Conservation (phyloP, 30 jellyfish, hydroid and myxozoan species). For the Aurelia aurita region DNA sequence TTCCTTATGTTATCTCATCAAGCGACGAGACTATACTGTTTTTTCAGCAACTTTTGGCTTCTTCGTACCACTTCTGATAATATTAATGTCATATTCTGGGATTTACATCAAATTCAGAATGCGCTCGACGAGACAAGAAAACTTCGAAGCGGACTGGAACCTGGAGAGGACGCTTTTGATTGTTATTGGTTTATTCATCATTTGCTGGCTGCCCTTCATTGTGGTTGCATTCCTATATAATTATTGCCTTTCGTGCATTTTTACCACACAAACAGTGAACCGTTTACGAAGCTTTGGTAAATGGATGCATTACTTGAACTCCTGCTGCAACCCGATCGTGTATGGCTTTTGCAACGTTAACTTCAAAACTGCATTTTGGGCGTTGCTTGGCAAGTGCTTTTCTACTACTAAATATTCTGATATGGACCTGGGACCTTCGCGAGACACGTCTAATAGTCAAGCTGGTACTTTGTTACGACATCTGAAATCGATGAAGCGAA, state of each 20-base stretch:
- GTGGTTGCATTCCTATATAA: slow-evolving; percentile 35
- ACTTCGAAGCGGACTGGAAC: slow-evolving; percentile 76
- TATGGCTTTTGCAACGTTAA: slow-evolving; percentile 94
- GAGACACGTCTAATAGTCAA: slow-evolving; percentile 63
- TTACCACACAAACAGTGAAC: not conserved
- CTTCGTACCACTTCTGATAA: slow-evolving; percentile 79
- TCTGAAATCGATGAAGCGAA: slow-evolving; percentile 54
- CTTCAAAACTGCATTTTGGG: slow-evolving; percentile 89
- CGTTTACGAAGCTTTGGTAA: slow-evolving; percentile 71
- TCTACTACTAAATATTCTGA: slow-evolving; percentile 32
- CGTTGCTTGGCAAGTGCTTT: slow-evolving; percentile 64
- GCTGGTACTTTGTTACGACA: slow-evolving; percentile 68
- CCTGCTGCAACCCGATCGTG: slow-evolving; percentile 91
- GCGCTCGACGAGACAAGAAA: slow-evolving; percentile 60
- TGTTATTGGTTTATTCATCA: slow-evolving; percentile 75
- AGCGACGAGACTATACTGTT: slow-evolving; percentile 33
- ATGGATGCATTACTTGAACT: slow-evolving; percentile 93
- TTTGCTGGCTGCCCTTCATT: slow-evolving; percentile 96
- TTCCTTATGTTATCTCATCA: slow-evolving; percentile 13
- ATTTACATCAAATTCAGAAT: slow-evolving; percentile 67
- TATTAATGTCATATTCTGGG: slow-evolving; percentile 65
- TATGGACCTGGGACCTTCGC: slow-evolving; percentile 53
- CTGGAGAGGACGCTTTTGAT: slow-evolving; percentile 72
- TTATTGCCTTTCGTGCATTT: slow-evolving; percentile 53
- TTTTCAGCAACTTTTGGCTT: slow-evolving; percentile 70